Conservation (phyloP, 2,888 invertebrate genomes). For the Drosophila kuntzei region DNA sequence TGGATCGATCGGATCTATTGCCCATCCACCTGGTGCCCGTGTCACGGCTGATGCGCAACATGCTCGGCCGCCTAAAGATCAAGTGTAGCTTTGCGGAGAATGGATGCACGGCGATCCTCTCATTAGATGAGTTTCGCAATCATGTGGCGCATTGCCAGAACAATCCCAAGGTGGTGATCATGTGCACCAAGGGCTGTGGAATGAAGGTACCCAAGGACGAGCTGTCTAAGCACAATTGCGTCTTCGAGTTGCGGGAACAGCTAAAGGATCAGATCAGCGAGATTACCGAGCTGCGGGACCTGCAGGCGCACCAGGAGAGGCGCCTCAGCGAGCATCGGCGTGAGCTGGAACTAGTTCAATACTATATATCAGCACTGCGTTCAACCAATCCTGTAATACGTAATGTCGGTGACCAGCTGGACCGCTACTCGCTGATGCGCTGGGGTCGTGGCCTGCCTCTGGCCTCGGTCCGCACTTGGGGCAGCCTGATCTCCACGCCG, state of each 20-base stretch:
- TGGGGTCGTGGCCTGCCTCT: slow-evolving; percentile 52
- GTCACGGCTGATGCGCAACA: slow-evolving; percentile 68
- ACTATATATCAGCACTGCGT: slow-evolving; percentile 59
- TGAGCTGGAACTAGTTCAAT: slow-evolving; percentile 65
- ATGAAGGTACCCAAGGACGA: slow-evolving; percentile 66
- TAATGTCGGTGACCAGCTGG: slow-evolving; percentile 65
- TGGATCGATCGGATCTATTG: slow-evolving; percentile 56
- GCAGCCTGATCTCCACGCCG: slow-evolving; percentile 68
- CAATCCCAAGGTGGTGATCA: slow-evolving; percentile 57
- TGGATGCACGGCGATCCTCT: slow-evolving; percentile 41
- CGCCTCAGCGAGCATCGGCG: slow-evolving; percentile 51
- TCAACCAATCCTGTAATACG: slow-evolving; percentile 60
- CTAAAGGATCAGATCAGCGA: slow-evolving; percentile 31
- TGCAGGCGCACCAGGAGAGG: slow-evolving; percentile 41
- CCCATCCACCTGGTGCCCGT: slow-evolving; percentile 45
- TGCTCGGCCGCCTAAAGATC: slow-evolving; percentile 59
- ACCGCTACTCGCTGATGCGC: slow-evolving; percentile 60
- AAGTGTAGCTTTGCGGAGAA: slow-evolving; percentile 51
- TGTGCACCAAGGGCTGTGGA: slow-evolving; percentile 56
- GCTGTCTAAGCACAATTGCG: slow-evolving; percentile 57
- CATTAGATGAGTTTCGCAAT: slow-evolving; percentile 45
- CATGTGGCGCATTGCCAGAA: slow-evolving; percentile 50
- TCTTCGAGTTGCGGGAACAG: slow-evolving; percentile 52
- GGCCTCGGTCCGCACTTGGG: slow-evolving; percentile 56
- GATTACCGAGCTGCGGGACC: slow-evolving; percentile 33